Conservation (phyloP, 2,797 vertebrate genomes). For the Karalla daura region DNA sequence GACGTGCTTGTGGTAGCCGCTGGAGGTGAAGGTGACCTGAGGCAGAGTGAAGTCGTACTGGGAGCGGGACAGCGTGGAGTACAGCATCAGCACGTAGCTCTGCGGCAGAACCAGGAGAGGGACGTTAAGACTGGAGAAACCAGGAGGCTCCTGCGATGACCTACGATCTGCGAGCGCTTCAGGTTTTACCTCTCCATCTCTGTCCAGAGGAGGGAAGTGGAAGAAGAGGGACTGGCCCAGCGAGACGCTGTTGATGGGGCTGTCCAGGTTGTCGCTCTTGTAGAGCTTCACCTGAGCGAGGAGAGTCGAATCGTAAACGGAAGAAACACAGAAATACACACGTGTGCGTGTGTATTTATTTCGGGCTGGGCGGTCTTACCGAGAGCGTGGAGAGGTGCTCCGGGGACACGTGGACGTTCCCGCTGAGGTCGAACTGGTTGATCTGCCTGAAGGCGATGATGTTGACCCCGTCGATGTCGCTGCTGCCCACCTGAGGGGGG, state of each 20-base stretch:
- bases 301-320: too few species aligned
- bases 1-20: slow-evolving; percentile 94
- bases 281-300: slow-evolving; percentile 93
- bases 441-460: slow-evolving; percentile 98
- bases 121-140: too few species aligned
- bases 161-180: too few species aligned
- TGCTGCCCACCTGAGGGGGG: slow-evolving; percentile 88
- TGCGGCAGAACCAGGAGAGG: slow-evolving; percentile 58
- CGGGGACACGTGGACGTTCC: slow-evolving; percentile 93
- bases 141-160: too few species aligned
- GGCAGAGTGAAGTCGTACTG: slow-evolving; percentile 95
- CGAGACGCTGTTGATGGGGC: slow-evolving; percentile 94
- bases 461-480: slow-evolving; percentile 93
- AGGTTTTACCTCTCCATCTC: slow-evolving; percentile 98
- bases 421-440: slow-evolving; percentile 97
- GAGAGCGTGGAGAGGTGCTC: slow-evolving; percentile 94
- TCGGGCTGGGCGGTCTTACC: slow-evolving; percentile 68
- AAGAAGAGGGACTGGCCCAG: slow-evolving; percentile 97
- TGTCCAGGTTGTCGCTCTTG: slow-evolving; percentile 96
- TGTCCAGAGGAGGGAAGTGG: slow-evolving; percentile 94
- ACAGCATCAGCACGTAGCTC: slow-evolving; percentile 94
- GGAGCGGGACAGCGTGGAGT: slow-evolving; percentile 92
- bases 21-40: slow-evolving; percentile 93
- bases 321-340: background rate
- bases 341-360: background rate